phyloP scores from a whole-genome alignment of 2,888 invertebrate species.

The Leuctra nigra region DNA sequence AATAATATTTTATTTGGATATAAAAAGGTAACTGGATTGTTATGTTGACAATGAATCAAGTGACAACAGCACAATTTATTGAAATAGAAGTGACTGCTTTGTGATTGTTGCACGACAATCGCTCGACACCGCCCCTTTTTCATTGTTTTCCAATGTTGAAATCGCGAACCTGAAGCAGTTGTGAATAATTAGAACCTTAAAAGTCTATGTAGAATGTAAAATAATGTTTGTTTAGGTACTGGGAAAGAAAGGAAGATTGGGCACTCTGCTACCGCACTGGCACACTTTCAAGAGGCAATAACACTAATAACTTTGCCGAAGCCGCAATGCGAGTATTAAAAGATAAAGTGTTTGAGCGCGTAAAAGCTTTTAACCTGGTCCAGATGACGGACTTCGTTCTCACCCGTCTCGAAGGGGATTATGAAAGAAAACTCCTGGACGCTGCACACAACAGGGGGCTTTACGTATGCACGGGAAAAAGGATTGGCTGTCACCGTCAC shows the following conservation, averaged over 20 bases:
- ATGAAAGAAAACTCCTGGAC: constrained; percentile 4
- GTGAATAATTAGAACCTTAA: too few relatives aligned
- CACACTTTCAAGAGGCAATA: constrained; percentile 29
- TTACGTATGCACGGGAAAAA: background rate
- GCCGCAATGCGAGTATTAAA: constrained; percentile 31
- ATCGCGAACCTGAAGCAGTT: too few relatives aligned
- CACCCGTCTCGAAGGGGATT: background rate
- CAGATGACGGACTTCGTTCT: constrained; percentile 22
- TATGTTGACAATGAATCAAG: too few relatives aligned
- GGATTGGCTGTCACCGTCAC: background rate
- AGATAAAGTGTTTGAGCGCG: constrained; percentile 28
- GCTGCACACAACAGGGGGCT: background rate
- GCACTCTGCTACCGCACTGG: constrained; percentile 25
- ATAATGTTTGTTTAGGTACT: background rate
- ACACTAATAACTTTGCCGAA: constrained; percentile 30
- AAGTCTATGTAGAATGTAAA: background rate
- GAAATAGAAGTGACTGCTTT: too few relatives aligned
- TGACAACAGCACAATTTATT: too few relatives aligned
- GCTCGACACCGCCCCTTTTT: background rate
- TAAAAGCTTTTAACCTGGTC: constrained; percentile 30
- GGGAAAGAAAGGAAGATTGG: constrained; percentile 25
- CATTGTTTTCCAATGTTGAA: background rate
- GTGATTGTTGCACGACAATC: too few relatives aligned
- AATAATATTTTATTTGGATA: background rate
- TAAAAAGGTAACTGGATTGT: too few relatives aligned